Evolutionary conservation across 2,888 invertebrate species (phyloP).

Genomic region (Ornithoptera priamus): DNA sequence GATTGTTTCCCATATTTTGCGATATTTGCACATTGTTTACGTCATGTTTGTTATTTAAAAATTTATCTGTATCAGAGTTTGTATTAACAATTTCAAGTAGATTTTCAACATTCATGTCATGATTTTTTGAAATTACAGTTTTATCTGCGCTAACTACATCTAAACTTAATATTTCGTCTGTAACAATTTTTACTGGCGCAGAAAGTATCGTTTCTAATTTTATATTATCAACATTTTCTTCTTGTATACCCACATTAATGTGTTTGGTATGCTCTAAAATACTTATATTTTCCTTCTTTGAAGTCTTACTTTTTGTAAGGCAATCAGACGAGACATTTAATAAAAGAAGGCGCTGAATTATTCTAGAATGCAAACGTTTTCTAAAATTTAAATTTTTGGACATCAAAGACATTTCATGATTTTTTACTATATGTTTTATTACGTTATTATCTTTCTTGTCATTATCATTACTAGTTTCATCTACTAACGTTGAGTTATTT

Average conservation of each 20-base stretch:
- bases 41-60: not conserved
- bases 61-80: not conserved
- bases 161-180: not conserved
- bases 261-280: not conserved
- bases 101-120: not conserved
- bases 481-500: conserved; percentile 1
- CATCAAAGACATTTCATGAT: not conserved
- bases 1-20: not conserved
- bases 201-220: not conserved
- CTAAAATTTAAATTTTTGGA: conserved; percentile 32
- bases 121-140: not conserved
- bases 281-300: not conserved
- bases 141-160: not conserved
- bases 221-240: not conserved
- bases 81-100: not conserved
- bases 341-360: conserved; percentile 59
- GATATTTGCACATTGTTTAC: not conserved
- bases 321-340: conserved; percentile 37
- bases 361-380: conserved; percentile 60
- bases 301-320: not conserved
- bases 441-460: not conserved
- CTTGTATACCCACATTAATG: not conserved
- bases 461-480: not conserved
- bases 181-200: not conserved
- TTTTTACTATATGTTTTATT: not conserved